Evolutionary conservation across 1,140 invertebrate species (phyloP).

Genomic region (Trichonephila clavipes): DNA sequence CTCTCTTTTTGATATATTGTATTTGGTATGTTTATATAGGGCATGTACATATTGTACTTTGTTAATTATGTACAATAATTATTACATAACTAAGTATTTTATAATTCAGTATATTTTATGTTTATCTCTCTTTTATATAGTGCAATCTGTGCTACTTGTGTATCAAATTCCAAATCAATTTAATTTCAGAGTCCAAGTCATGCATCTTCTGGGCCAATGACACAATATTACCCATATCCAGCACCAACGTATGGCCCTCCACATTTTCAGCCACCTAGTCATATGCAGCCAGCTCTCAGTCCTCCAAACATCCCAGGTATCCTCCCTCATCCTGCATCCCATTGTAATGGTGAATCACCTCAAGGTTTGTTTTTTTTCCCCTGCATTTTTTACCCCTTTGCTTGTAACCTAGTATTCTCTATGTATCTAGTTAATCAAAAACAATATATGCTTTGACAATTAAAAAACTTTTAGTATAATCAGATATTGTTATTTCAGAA

Average conservation of each 20-base stretch:
- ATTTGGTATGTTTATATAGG: too few relatives aligned
- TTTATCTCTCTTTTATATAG: too few relatives aligned
- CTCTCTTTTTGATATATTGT: too few relatives aligned
- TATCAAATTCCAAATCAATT: neutral
- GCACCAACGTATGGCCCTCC: constrained; percentile 55
- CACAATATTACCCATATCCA: constrained; percentile 69
- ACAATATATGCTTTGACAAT: neutral
- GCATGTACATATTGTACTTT: too few relatives aligned
- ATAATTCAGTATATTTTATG: too few relatives aligned
- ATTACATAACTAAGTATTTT: too few relatives aligned
- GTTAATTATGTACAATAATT: too few relatives aligned
- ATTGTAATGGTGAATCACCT: constrained; percentile 66
- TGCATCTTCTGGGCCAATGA: constrained; percentile 43
- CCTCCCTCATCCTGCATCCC: constrained; percentile 38
- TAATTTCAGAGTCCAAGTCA: constrained; percentile 61
- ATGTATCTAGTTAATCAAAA: neutral
- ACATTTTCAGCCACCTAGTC: constrained; percentile 75
- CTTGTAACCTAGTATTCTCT: neutral
- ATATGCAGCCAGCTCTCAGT: constrained; percentile 67
- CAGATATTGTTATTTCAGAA: neutral
- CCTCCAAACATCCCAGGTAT: constrained; percentile 61
- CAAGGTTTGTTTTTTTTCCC: neutral
- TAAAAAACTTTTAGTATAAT: neutral
- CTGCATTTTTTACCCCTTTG: neutral
- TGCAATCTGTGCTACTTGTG: too few relatives aligned